Evolutionary conservation across 1,140 invertebrate genomes (phyloP), one percentile per base, ranked within the genome.

Genomic region (Pachypeltis micranthus): DNA sequence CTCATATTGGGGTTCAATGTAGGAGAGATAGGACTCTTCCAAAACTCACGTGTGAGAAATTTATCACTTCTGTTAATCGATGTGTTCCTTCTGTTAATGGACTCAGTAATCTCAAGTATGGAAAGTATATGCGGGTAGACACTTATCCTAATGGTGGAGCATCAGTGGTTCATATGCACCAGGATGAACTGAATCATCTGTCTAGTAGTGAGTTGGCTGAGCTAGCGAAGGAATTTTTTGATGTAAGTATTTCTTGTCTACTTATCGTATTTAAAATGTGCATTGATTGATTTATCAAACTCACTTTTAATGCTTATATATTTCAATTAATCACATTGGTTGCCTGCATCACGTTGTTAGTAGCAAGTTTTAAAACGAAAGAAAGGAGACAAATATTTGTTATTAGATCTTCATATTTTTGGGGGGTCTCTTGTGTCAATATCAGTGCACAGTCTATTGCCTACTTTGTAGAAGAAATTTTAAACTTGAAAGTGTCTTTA

Each of bases 81-180:
- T 67, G 67, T 69, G 67, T 39, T 63, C 67, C 62, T 76, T 71
- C 74, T 55, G 73, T 76, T 1, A 68, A 51, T 21, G 7, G 7
- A 10, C 19, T 80, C 28, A 77, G 80, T 65, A 76, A 80, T 70
- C 72, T 87, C 23, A 88, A 86, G 69, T 90, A 86, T 71, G 80
- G 82, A 55, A 78, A 84, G 63, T 88, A 84, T 68, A 88, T 93
- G 72, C 84, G 90, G 65, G 81, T 96, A 67, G 94, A 98, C 76
- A 87, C 85, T 0, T 92, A 97, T 77, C 84, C 91, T 0, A 98
- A 98, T 78, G 96, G 96, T n/a, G 94, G 93, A 26, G 95, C 93
- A 1, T 83, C 85, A 34, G 85, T 96, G 7, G 82, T 98, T 31
- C 91, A 94, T 76, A 81, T 94, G 72, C 93, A 95, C 75, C 92